Conservation (phyloP, 1,140 invertebrate genomes). For the Drosophila rhopaloa region DNA sequence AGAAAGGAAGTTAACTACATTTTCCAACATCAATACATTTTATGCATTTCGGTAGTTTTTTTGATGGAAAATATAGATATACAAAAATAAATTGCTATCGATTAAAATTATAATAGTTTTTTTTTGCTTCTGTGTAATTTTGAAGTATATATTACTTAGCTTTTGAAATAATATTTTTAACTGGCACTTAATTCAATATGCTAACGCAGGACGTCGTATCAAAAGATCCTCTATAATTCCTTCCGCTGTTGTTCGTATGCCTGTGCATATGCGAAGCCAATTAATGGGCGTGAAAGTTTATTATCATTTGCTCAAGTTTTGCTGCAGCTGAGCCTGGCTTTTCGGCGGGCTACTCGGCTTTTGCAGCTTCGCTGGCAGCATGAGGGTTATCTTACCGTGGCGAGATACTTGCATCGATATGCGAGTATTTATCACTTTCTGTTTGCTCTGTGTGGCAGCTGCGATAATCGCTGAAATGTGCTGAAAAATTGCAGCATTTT, state of each 20-base stretch:
- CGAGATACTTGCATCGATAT: constrained; percentile 40
- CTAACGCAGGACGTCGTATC: no score
- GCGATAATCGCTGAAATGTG: constrained; percentile 69
- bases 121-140: no score
- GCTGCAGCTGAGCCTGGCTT: constrained; percentile 17
- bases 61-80: no score
- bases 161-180: no score
- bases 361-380: neutral
- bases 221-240: neutral
- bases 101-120: no score
- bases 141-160: no score
- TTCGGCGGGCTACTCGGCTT: constrained; percentile 44
- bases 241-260: neutral
- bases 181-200: no score
- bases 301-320: constrained; percentile 69
- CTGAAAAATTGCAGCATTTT: constrained; percentile 72
- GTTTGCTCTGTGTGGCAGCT: constrained; percentile 63
- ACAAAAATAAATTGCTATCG: no score
- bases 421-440: constrained; percentile 65
- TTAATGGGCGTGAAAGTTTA: constrained; percentile 83
- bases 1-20: no score
- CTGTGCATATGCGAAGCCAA: constrained; percentile 65
- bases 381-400: constrained; percentile 27
- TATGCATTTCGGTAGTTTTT: no score
- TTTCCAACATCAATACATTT: no score